These are phyloP conservation scores for Pachyuromys duprasi DNA, from an alignment of 2,797 vertebrate genomes.

Conservation along the genomic window DNA sequence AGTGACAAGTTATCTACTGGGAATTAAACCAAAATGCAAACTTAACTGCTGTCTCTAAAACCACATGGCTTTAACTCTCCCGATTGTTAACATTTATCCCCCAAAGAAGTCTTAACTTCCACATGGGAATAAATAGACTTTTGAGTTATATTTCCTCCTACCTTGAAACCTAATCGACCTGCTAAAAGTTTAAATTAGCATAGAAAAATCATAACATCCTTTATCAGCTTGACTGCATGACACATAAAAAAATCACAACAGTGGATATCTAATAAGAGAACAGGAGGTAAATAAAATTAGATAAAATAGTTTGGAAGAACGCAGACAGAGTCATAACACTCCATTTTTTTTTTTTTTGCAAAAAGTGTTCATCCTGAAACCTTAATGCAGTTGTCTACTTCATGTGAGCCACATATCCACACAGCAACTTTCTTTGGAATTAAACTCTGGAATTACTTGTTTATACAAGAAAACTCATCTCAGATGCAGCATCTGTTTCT, in stretches of 20 bases:
- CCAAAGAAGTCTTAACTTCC: constrained; percentile 61
- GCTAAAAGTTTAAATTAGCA: constrained; percentile 56
- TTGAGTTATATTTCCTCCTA: constrained; percentile 35
- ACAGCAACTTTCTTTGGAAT: constrained; percentile 76
- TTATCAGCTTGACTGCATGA: constrained; percentile 41
- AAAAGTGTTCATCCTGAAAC: constrained; percentile 31
- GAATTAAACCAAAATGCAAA: constrained; percentile 69
- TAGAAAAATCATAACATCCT: constrained; percentile 19
- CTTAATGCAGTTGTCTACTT: constrained; percentile 43
- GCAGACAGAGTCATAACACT: neutral
- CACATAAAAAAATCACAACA: constrained; percentile 1
- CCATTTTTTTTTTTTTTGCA: constrained; percentile 29
- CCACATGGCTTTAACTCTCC: constrained; percentile 63
- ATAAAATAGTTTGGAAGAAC: constrained; percentile 46
- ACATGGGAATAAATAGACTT: constrained; percentile 48
- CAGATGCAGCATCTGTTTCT: constrained; percentile 85
- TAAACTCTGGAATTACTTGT: constrained; percentile 83
- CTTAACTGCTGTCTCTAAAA: constrained; percentile 65
- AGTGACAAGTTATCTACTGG: constrained; percentile 61
- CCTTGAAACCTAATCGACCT: constrained; percentile 57
- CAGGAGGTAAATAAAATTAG: constrained; percentile 48
- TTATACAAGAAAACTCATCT: constrained; percentile 84
- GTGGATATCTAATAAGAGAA: neutral
- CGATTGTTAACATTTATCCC: constrained; percentile 61
- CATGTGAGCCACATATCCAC: constrained; percentile 35